phyloP scores from a whole-genome alignment of 2,888 invertebrate species.

The Erannis defoliaria region DNA sequence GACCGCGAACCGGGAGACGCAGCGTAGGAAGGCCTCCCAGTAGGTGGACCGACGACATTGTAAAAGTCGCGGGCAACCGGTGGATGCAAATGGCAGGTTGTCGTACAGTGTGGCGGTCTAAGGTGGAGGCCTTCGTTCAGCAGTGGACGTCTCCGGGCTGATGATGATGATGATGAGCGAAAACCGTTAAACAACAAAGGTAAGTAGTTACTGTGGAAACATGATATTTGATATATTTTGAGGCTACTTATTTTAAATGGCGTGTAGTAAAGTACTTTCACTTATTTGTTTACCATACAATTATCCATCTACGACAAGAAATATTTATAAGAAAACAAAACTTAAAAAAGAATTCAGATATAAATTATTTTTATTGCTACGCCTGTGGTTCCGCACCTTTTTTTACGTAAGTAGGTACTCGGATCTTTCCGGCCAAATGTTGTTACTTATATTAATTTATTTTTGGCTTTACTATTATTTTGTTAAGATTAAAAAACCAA shows the following conservation, averaged over 20 bases:
- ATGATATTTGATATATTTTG: not conserved
- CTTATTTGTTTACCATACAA: not conserved
- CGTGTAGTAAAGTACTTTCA: not conserved
- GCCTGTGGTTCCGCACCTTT: conserved; percentile 8
- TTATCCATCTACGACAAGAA: conserved; percentile 1
- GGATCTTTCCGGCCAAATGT: conserved; percentile 1
- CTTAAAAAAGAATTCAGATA: conserved; percentile 1
- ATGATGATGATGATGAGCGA: too few species aligned
- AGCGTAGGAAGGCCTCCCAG: too few species aligned
- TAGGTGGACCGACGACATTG: too few species aligned
- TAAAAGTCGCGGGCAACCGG: too few species aligned
- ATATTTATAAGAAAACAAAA: conserved; percentile 3
- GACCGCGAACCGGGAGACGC: too few species aligned
- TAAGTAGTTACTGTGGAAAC: not conserved
- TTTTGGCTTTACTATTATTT: too few species aligned
- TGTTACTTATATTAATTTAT: not conserved
- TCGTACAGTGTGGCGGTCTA: too few species aligned
- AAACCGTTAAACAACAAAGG: too few species aligned
- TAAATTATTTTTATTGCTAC: conserved; percentile 16
- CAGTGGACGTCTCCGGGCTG: too few species aligned
- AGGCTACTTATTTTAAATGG: not conserved
- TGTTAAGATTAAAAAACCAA: too few species aligned
- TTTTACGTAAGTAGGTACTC: not conserved
- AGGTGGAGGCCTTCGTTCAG: too few species aligned
- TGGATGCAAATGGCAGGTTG: too few species aligned